phyloP scores from a whole-genome alignment of 2,797 vertebrate genomes.

The Cyclura pinguis region DNA sequence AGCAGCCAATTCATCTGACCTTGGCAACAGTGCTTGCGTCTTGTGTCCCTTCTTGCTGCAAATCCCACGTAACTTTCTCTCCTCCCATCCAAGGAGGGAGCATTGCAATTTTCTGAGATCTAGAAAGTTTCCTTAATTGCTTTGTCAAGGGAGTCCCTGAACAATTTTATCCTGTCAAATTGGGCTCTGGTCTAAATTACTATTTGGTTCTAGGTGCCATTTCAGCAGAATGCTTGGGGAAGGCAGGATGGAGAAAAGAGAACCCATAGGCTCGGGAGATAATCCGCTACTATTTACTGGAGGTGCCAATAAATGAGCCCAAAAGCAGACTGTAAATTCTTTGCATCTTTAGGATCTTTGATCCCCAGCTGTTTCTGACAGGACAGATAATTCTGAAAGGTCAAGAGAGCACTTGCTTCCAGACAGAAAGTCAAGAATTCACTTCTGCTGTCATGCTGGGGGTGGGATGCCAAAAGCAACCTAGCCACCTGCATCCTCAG shows the following conservation, averaged over 20 bases:
- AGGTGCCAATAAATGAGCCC: not conserved
- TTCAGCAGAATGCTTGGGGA: not conserved
- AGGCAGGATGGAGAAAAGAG: not conserved
- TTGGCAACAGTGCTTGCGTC: not conserved
- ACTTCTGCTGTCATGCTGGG: not conserved
- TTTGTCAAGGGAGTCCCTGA: constrained; percentile 33
- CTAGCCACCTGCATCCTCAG: not conserved
- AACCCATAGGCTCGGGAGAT: not conserved
- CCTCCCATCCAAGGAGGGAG: not conserved
- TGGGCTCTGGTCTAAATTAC: constrained; percentile 10
- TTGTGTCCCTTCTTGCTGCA: not conserved
- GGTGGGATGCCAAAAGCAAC: not conserved
- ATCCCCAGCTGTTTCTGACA: not conserved
- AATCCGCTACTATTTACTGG: not conserved
- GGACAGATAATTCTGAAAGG: not conserved
- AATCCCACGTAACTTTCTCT: not conserved
- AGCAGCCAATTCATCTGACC: not conserved
- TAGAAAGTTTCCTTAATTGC: constrained; percentile 35
- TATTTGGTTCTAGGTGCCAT: not conserved
- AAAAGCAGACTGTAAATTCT: not conserved
- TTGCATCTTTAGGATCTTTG: constrained; percentile 13
- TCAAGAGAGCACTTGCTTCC: not conserved
- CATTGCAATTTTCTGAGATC: not conserved
- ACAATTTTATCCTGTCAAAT: constrained; percentile 25
- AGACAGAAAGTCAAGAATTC: not conserved